Percentiles rank a stretch among this genome's conserved stretches.
These are phyloP conservation scores for Xyliphius kryptos DNA, from an alignment of 2,113 vertebrate species.

Conservation along the genomic window DNA sequence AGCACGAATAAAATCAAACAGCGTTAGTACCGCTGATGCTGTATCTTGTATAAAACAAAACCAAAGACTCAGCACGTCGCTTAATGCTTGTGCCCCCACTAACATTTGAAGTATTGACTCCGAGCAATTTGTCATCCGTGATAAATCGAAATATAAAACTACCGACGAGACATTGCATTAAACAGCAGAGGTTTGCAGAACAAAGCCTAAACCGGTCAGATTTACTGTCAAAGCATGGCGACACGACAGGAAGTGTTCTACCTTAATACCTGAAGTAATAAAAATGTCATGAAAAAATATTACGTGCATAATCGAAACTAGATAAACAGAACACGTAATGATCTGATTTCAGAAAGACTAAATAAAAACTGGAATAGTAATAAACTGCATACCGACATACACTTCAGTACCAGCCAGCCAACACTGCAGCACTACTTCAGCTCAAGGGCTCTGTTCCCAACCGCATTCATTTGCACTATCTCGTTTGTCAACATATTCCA, in stretches of 20 bases:
- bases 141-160: no score
- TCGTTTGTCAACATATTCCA: not conserved
- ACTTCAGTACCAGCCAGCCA: not conserved
- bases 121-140: no score
- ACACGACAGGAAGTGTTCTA: conserved; percentile 28
- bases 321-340: no score
- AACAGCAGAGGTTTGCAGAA: not conserved
- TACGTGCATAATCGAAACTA: no score
- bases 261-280: no score
- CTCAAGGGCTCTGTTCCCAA: not conserved
- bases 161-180: no score
- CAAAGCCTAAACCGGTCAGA: not conserved
- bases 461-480: not conserved
- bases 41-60: no score
- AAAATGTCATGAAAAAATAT: not conserved
- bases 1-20: no score
- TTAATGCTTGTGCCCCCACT: no score
- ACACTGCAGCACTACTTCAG: conserved; percentile 5
- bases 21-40: no score
- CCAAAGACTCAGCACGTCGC: no score
- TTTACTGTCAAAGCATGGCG: conserved; percentile 9
- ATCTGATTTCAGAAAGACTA: not conserved
- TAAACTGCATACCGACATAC: not conserved
- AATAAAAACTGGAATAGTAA: not conserved
- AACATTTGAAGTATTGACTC: no score